These are phyloP conservation scores for Chymomyza caudatula DNA, from an alignment of 2,888 invertebrate species.

Conservation along the genomic window DNA sequence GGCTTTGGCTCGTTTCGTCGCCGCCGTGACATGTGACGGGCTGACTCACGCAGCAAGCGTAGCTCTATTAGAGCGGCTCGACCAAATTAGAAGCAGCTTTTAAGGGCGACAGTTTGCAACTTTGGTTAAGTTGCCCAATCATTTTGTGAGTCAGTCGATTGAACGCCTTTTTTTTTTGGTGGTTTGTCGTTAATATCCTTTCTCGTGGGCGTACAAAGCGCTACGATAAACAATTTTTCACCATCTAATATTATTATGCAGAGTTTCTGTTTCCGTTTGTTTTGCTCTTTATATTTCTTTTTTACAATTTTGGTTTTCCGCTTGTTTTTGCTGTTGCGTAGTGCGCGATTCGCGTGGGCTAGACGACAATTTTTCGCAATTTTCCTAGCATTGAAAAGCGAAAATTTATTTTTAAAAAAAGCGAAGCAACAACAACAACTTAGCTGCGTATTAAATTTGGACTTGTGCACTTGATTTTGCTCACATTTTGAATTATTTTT, in stretches of 20 bases:
- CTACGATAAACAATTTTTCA: not conserved
- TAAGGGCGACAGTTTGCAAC: not conserved
- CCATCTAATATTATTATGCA: not conserved
- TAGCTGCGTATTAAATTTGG: conserved; percentile 8
- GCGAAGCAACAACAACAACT: not conserved
- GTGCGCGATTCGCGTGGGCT: not conserved
- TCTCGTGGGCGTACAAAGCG: not conserved
- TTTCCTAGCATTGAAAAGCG: conserved; percentile 19
- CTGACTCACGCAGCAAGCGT: not conserved
- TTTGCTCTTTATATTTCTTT: not conserved
- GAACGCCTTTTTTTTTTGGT: not conserved
- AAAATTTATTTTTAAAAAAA: conserved; percentile 12
- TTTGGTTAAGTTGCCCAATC: not conserved
- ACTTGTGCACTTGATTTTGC: conserved; percentile 6
- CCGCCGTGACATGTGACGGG: conserved; percentile 5
- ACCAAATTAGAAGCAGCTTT: not conserved
- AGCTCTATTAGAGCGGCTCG: not conserved
- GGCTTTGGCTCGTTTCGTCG: not conserved
- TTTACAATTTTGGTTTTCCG: not conserved
- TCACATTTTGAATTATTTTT: conserved; percentile 10
- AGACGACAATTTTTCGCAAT: conserved; percentile 10
- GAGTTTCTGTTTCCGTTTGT: not conserved
- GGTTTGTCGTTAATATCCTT: not conserved
- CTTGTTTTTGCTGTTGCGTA: not conserved
- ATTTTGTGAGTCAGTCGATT: not conserved